A percentile compares a stretch with the other conserved stretches of the same genome.
Conservation (phyloP, 2,888 invertebrate genomes). For the Nasonovia ribisnigri region DNA sequence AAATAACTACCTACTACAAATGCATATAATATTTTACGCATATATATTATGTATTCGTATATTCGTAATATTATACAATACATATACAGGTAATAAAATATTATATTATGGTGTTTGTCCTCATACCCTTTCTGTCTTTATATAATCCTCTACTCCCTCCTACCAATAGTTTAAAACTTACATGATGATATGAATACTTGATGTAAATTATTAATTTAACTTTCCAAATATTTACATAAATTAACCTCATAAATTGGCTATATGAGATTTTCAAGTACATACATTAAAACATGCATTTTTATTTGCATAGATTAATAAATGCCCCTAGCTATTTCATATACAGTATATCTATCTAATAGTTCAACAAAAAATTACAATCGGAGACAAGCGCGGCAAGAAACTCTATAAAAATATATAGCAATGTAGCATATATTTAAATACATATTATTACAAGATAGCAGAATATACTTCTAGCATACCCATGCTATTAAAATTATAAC, state of each 20-base stretch:
- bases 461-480: background rate
- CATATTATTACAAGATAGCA: background rate
- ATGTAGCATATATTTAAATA: background rate
- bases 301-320: background rate
- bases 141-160: background rate
- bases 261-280: background rate
- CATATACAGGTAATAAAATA: background rate
- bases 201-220: slow-evolving; percentile 12
- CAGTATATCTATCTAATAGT: background rate
- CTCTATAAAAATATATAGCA: background rate
- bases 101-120: background rate
- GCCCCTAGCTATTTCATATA: background rate
- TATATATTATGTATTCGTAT: background rate
- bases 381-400: background rate
- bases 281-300: background rate
- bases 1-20: background rate
- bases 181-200: background rate
- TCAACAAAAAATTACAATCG: background rate
- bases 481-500: background rate
- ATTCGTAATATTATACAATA: background rate
- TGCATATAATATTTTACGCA: background rate
- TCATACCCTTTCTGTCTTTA: background rate
- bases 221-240: background rate
- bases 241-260: background rate
- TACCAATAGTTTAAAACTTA: background rate